Evolutionary conservation across 1,140 invertebrate genomes (phyloP).

Genomic region (Drosophila malerkotliana): DNA sequence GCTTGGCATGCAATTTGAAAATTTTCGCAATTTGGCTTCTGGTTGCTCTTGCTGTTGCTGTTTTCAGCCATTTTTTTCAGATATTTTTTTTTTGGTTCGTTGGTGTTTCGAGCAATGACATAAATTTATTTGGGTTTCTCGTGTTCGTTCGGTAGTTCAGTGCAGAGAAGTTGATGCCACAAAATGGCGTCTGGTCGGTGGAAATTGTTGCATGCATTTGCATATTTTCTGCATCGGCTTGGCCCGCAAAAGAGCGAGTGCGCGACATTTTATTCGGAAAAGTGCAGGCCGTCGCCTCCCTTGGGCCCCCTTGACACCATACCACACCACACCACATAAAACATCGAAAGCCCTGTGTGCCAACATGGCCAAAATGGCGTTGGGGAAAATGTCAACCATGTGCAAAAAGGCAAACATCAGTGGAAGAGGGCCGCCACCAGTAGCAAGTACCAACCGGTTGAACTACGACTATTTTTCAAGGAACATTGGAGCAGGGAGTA

Average conservation of each 20-base stretch:
- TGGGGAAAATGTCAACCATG: slow-evolving; percentile 64
- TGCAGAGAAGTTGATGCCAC: slow-evolving; percentile 52
- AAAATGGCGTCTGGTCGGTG: slow-evolving; percentile 63
- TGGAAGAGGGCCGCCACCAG: slow-evolving; percentile 21
- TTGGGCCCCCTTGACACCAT: too few species aligned
- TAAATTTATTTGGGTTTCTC: slow-evolving; percentile 67
- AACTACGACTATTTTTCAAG: slow-evolving; percentile 44
- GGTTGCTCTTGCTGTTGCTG: slow-evolving; percentile 37
- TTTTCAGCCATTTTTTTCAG: slow-evolving; percentile 30
- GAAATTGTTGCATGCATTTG: slow-evolving; percentile 69
- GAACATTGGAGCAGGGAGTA: slow-evolving; percentile 14
- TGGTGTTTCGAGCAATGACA: slow-evolving; percentile 56
- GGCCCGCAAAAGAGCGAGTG: slow-evolving; percentile 49
- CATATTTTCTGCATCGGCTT: slow-evolving; percentile 68
- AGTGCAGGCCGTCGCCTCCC: slow-evolving; percentile 36
- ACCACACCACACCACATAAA: slow-evolving; percentile 10
- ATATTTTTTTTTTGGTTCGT: not conserved
- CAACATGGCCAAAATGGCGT: slow-evolving; percentile 57
- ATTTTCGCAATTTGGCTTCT: slow-evolving; percentile 52
- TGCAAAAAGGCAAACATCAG: slow-evolving; percentile 56
- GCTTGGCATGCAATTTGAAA: slow-evolving; percentile 52
- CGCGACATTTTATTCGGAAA: slow-evolving; percentile 74
- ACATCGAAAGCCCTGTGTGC: slow-evolving; percentile 23
- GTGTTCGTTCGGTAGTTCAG: slow-evolving; percentile 35
- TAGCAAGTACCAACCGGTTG: slow-evolving; percentile 56